A percentile compares a stretch with the other conserved stretches of the same genome.
Evolutionary conservation across 2,797 vertebrate species (phyloP).

Genomic region (Darevskia mixta): DNA sequence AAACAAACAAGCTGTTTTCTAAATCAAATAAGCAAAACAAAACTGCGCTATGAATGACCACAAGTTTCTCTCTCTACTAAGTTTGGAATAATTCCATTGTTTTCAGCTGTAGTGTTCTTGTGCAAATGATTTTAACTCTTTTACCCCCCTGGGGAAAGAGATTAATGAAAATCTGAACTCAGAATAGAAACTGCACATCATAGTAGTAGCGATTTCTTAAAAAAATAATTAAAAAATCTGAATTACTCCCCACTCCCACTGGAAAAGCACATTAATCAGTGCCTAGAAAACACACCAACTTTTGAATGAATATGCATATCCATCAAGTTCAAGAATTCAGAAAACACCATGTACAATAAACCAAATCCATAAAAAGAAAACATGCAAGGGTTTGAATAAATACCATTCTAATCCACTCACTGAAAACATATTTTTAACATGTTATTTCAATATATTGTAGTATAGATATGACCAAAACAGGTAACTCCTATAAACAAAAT

Average conservation of each 20-base stretch:
- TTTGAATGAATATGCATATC: background rate
- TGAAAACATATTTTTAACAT: slow-evolving; percentile 30
- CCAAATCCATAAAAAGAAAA: background rate
- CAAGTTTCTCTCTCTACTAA: background rate
- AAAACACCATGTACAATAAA: background rate
- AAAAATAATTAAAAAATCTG: background rate
- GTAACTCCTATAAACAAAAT: background rate
- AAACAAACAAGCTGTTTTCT: background rate
- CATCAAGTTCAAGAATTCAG: background rate
- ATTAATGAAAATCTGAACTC: background rate
- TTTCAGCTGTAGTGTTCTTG: background rate
- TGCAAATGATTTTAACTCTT: background rate
- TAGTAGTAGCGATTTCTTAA: background rate
- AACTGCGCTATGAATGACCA: background rate
- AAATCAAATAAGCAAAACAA: background rate
- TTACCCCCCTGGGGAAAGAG: background rate
- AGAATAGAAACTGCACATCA: background rate
- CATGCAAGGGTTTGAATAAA: background rate
- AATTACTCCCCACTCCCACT: background rate
- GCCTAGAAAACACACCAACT: background rate
- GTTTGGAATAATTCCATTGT: background rate
- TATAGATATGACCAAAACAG: background rate
- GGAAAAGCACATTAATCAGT: background rate
- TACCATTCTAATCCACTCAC: background rate
- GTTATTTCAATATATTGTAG: background rate